phyloP scores from a whole-genome alignment of 2,113 vertebrate genomes.

The Bubalus kerabau region DNA sequence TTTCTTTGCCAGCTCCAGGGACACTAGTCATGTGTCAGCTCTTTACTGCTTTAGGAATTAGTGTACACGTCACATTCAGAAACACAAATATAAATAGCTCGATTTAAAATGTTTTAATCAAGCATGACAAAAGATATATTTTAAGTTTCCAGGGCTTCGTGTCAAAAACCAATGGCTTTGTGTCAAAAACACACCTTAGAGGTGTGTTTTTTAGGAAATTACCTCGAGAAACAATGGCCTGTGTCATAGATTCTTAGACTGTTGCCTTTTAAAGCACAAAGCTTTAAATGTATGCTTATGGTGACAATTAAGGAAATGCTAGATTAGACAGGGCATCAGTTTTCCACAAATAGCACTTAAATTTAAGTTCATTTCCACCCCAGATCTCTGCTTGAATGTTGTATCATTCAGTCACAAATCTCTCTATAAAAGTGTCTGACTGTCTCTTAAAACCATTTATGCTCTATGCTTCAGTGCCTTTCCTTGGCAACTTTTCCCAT shows the following conservation, averaged over 20 bases:
- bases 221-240: constrained; percentile 19
- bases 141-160: constrained; percentile 8
- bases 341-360: constrained; percentile 28
- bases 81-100: constrained; percentile 49
- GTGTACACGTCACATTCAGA: constrained; percentile 23
- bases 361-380: constrained; percentile 51
- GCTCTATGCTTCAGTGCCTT: constrained; percentile 64
- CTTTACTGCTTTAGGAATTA: constrained; percentile 61
- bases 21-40: constrained; percentile 48
- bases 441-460: constrained; percentile 63
- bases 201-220: constrained; percentile 8
- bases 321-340: constrained; percentile 51
- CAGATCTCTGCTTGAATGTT: constrained; percentile 25
- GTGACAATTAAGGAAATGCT: constrained; percentile 58
- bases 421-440: constrained; percentile 68
- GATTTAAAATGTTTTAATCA: constrained; percentile 32
- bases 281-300: constrained; percentile 50
- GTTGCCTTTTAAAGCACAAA: constrained; percentile 42
- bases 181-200: not conserved
- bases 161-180: constrained; percentile 1
- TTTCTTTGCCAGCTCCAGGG: constrained; percentile 53
- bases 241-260: constrained; percentile 1
- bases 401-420: constrained; percentile 56
- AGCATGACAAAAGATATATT: not conserved
- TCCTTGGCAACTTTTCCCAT: constrained; percentile 61